Conservation (phyloP, 2,113 vertebrate species). For the crab-eating macaque (Macaca fascicularis) region DNA sequence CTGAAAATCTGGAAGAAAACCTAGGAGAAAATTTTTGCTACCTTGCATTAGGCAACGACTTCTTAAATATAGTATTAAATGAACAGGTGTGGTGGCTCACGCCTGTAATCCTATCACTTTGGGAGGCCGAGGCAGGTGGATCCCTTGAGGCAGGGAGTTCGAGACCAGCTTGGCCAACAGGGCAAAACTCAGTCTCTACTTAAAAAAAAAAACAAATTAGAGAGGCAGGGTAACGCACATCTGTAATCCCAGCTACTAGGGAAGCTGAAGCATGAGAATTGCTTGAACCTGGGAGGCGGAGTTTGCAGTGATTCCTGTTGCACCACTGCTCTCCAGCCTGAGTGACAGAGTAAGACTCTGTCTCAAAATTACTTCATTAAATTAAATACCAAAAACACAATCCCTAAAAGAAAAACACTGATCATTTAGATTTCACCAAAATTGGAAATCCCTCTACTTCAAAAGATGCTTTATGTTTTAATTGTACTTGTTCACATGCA, state of each 20-base stretch:
- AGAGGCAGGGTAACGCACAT: neutral
- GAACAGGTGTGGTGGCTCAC: neutral
- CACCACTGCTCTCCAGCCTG: neutral
- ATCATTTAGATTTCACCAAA: neutral
- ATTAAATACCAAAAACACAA: neutral
- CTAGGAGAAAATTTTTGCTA: neutral
- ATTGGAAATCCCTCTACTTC: neutral
- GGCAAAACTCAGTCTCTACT: neutral
- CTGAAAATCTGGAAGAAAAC: neutral
- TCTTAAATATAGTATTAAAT: neutral
- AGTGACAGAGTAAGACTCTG: neutral
- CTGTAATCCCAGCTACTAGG: neutral
- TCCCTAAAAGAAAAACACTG: neutral
- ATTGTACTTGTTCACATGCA: neutral
- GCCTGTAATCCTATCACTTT: neutral
- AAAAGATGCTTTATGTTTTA: neutral
- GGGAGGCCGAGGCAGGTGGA: neutral
- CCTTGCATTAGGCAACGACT: neutral
- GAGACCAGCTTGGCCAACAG: neutral
- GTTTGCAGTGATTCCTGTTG: neutral
- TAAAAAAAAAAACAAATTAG: neutral
- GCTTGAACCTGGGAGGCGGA: neutral
- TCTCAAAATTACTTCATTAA: neutral
- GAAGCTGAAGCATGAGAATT: neutral
- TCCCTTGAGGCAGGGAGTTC: neutral